Conservation (phyloP, 2,113 vertebrate genomes). For the Sialia sialis region DNA sequence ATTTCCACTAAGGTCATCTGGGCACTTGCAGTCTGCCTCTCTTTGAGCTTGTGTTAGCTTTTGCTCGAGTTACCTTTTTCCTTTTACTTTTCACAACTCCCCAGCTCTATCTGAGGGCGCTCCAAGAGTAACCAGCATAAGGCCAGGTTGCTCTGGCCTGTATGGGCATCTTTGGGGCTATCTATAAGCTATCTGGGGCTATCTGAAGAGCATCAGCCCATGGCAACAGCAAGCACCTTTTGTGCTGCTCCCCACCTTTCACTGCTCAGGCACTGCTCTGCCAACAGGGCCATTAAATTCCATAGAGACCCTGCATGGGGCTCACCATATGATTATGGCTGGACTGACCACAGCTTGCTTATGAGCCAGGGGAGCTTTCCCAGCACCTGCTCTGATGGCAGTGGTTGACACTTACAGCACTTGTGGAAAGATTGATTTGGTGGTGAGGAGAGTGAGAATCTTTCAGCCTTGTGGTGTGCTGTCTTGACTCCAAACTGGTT, state of each 20-base stretch:
- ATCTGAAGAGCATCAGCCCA: neutral
- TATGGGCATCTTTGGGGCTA: neutral
- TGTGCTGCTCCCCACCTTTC: neutral
- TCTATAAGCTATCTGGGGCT: rapidly evolving
- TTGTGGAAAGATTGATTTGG: neutral
- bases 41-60: rapidly evolving
- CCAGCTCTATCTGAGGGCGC: neutral
- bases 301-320: neutral
- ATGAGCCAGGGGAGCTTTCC: neutral
- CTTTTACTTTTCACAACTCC: neutral
- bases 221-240: neutral
- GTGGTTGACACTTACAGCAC: neutral
- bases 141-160: neutral
- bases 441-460: neutral
- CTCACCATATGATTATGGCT: rapidly evolving
- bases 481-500: neutral
- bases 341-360: neutral
- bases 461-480: neutral
- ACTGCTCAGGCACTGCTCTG: neutral
- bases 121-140: neutral
- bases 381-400: rapidly evolving
- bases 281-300: neutral
- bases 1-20: neutral
- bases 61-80: neutral
- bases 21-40: neutral